Conservation (phyloP, 2,888 invertebrate genomes). For the Tryphoninae sp. region DNA sequence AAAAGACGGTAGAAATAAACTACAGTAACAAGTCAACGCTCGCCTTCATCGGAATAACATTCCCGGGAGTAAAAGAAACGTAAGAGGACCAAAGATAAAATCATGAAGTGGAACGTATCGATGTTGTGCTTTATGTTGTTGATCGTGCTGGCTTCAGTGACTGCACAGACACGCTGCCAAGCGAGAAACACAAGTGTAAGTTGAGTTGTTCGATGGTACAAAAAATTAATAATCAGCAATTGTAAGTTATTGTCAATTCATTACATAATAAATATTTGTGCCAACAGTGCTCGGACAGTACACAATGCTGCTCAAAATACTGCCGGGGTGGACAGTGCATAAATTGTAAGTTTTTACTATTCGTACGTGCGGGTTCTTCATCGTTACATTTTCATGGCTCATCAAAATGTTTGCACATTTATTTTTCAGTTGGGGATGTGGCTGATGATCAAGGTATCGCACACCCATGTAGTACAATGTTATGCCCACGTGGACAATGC, state of each 20-base stretch:
- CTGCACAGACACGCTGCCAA: not conserved
- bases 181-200: not conserved
- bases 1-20: conserved; percentile 22
- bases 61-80: not conserved
- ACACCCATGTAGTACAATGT: conserved; percentile 41
- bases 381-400: not conserved
- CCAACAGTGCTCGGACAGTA: conserved; percentile 46
- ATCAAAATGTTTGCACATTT: not conserved
- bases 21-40: not conserved
- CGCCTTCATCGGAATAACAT: not conserved
- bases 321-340: conserved; percentile 56
- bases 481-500: conserved; percentile 18
- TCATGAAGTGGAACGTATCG: conserved; percentile 37
- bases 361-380: too few species aligned
- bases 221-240: not conserved
- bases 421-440: conserved; percentile 45
- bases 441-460: conserved; percentile 29
- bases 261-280: not conserved
- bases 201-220: not conserved
- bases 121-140: conserved; percentile 30
- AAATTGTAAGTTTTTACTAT: conserved; percentile 50
- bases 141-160: conserved; percentile 15
- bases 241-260: too few species aligned
- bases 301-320: conserved; percentile 49
- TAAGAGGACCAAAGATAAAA: not conserved